These are phyloP conservation scores for Tachysurus fulvidraco DNA, from an alignment of 2,113 vertebrate species.

Conservation along the genomic window DNA sequence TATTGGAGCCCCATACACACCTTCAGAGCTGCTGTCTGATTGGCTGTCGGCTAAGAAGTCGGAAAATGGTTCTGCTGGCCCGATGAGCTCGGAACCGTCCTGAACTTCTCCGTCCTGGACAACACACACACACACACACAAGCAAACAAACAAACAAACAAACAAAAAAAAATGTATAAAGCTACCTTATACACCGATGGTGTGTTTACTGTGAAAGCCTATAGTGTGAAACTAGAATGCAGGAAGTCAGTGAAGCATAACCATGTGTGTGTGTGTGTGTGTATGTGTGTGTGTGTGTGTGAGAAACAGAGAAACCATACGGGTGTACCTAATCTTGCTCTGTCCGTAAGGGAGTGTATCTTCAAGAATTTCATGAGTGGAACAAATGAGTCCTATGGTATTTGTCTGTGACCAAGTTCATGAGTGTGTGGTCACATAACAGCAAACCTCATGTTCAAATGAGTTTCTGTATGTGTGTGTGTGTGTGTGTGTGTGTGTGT, in stretches of 20 bases:
- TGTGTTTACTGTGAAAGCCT: neutral
- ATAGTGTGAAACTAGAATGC: constrained; percentile 27
- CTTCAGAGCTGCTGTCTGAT: constrained; percentile 91
- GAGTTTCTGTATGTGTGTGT: neutral
- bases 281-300: constrained; percentile 19
- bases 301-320: constrained; percentile 32
- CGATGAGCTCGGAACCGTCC: constrained; percentile 94
- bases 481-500: constrained; percentile 25
- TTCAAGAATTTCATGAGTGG: neutral
- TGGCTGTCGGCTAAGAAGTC: constrained; percentile 83
- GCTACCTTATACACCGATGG: neutral
- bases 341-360: neutral
- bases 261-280: neutral
- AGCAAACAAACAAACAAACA: constrained; percentile 23
- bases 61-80: constrained; percentile 83
- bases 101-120: constrained; percentile 91
- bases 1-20: constrained; percentile 62
- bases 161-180: neutral
- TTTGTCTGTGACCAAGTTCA: neutral
- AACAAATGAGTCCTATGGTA: constrained; percentile 7
- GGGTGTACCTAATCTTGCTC: constrained; percentile 13
- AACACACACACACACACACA: constrained; percentile 28
- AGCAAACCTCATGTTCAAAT: neutral
- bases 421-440: neutral
- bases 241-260: constrained; percentile 1